Evolutionary conservation across 2,888 invertebrate genomes (phyloP), one percentile per base, ranked within the genome.

Genomic region (Ennomos quercinarius): DNA sequence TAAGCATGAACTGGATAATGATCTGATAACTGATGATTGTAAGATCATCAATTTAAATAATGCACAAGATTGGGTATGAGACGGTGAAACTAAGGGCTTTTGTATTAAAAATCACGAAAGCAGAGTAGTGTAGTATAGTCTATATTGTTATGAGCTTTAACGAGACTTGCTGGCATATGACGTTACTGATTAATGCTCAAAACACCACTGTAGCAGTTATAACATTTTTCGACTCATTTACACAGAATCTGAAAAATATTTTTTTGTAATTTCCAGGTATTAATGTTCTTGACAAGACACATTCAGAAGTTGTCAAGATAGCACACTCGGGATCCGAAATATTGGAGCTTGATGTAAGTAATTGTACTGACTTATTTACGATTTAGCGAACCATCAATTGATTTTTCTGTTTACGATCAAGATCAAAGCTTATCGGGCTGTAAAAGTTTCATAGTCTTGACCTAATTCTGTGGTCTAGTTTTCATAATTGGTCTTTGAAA

Each of bases 241-340:
- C 27, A 27, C 27, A 27, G 27, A 6, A 27, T 27, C 27, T 17
- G 4, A 27, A 27, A 27, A 6, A 27, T 6, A 3, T 6, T 17
- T 36, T 35, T 11, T 59, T 47, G 64, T 63, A 70, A 68, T 65
- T 87, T 88, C 40, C 86, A 93, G 93, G 96, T 43, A 94, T 97
- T 72, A 97, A 96, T 80, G 98, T 99, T 10, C 93, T 99, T 80
- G 98, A 98, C 82, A 96, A 97, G 71, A 97, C 96, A 71, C 99
- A 99, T 89, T 97, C 97, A 35, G 98, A 98, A 85, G 98, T 98
- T 43, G 97, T 99, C 43, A 95, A 97, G 85, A 95, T 98, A 66
- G 98, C 98, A 2, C 97, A 98, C 83, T 96, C 96, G 61, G 97
- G 98, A 81, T 95, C 97, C 43, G 97, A 97, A 84, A 95, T 96